Base-by-base conservation (phyloP, 1,140 invertebrate species). In the Samia ricini region DNA sequence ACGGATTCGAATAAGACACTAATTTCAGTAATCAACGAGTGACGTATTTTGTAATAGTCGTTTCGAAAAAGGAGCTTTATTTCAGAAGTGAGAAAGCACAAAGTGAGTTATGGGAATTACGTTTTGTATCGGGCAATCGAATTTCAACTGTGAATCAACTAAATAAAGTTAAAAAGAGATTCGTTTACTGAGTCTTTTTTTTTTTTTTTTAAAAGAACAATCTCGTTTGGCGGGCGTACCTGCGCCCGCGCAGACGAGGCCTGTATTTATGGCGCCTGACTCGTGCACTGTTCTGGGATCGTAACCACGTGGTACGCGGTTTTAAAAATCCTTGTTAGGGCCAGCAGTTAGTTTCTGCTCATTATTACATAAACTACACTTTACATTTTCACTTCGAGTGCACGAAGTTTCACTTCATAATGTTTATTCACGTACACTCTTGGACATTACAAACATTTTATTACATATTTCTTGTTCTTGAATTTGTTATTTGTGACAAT, bases 181-280 rank as follows among this genome's bases (percentile, higher is more conserved):
- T 20, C 19, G 18, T 20, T 26, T 48, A 3, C 21, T 66, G 60
- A 63, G 79, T 85, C 81, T 87, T 84, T 77, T 68, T 81, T 82
- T 86, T 85, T 81, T 87, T 84, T 77, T 68, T 81, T 82, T 86
- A 88, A 89, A 88, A 79, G 77, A 83, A 67, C 80, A 77, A 88
- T 88, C 87, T 88, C 79, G 85, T 88, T 88, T 88, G 87, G 81
- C 86, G 79, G 77, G 81, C 86, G 81, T 88, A 88, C 85, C 85
- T 89, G 86, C 85, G 85, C 78, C 60, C 58, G 82, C 79, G 85
- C 83, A 79, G 82, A 88, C 76, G 79, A 80, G 77, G 69, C 67
- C 81, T 86, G 85, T 89, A 88, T 89, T 89, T 89, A 89, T 86
- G 87, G 85, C 87, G 87, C 85, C 83, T 80, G 72, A 65, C 61